Percentiles rank a stretch among this genome's conserved stretches.
These are phyloP conservation scores for Rotaria socialis DNA, from an alignment of 2,888 invertebrate genomes.

Conservation along the genomic window DNA sequence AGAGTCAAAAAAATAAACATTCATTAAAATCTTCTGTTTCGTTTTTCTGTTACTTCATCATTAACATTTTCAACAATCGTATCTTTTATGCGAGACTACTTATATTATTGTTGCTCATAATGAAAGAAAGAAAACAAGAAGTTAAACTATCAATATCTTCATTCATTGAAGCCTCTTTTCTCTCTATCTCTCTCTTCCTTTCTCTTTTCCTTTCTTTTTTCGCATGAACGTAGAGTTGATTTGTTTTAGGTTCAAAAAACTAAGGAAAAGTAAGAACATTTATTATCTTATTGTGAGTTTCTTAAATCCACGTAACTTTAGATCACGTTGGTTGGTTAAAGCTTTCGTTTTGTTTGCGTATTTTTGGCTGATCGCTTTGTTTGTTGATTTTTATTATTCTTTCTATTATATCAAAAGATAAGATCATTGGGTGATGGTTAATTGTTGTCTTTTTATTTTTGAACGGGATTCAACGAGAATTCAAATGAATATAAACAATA, in stretches of 20 bases:
- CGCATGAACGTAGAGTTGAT: too few species aligned
- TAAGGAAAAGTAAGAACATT: background rate
- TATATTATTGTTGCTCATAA: background rate
- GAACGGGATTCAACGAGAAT: background rate
- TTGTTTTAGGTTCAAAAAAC: background rate
- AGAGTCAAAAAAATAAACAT: constrained; percentile 53
- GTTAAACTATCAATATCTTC: background rate
- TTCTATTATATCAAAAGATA: background rate
- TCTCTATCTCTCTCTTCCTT: background rate
- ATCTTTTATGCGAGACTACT: background rate
- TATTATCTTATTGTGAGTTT: background rate
- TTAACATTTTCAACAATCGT: background rate
- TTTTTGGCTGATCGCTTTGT: background rate
- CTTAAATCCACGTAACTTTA: background rate
- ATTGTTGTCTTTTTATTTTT: background rate
- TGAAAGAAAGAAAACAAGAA: background rate
- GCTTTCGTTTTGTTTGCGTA: background rate
- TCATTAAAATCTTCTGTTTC: background rate
- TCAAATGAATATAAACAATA: background rate
- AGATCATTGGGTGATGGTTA: background rate
- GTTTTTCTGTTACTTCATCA: background rate
- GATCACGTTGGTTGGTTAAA: background rate
- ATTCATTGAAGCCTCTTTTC: background rate
- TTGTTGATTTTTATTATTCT: constrained; percentile 8
- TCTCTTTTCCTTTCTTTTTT: background rate